Base-by-base conservation (phyloP, 2,113 vertebrate species). In the Leucoraja erinaceus region DNA sequence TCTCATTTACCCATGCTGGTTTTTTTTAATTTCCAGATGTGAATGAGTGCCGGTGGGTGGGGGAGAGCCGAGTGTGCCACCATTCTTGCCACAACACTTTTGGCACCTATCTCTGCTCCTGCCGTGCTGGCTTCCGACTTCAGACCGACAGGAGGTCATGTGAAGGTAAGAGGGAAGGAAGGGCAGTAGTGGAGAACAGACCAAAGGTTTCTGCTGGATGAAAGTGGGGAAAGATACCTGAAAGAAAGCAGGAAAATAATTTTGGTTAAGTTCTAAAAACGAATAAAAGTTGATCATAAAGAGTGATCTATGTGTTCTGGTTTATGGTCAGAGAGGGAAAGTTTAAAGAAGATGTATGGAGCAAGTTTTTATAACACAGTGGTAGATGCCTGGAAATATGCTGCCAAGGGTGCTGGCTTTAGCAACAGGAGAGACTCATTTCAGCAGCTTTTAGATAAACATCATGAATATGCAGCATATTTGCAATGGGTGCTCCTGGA, bases 101-200 rank as follows among this genome's bases (percentile, higher is more conserved):
- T 0, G 96, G 97, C 94, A 97, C 96, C 93, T 97, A 95, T 93
- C 94, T 96, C 86, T 97, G 96, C 94, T 95, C 96, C 6, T 97
- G 97, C 94, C 94, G 95, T 5, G 95, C 96, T 0, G 97, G 96
- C 18, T 97, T 96, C 94, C 93, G 95, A 63, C 96, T 97, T 31
- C 78, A 95, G 0, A 0, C 93, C 0, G 97, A 97, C 94, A 94
- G 95, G 0, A 94, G 95, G 56, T 96, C 96, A 91, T 97, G 96
- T 0, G 96, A 97, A 95, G 96, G 97, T 97, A 94, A 94, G 94
- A 0, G 68, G 33, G 54, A 83, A 56, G 79, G 56, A 83, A 83
- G 31, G 0, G 11, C 9, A 4, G 75, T 33, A 77, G 75, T 33
- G 47, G 7, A 83, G 47, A 28, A 28, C 54, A 31, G 14, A 72